Conservation (phyloP, 2,113 vertebrate genomes). For the Orientallactaga bullata region DNA sequence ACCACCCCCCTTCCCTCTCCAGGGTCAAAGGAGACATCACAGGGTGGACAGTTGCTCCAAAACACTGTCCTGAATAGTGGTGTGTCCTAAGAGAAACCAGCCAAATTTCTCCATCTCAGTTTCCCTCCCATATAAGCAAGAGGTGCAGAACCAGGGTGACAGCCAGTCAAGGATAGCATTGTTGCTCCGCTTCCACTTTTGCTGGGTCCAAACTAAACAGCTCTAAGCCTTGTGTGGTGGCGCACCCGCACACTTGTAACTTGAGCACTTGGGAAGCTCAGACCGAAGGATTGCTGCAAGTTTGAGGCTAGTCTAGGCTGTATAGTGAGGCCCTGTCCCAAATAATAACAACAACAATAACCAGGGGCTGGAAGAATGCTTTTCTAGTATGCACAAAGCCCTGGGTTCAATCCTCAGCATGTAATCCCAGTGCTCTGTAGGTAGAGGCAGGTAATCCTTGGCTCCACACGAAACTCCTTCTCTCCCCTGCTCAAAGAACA, state of each 20-base stretch:
- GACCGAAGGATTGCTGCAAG: background rate
- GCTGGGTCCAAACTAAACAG: background rate
- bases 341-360: background rate
- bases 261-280: background rate
- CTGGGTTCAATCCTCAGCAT: too few relatives aligned
- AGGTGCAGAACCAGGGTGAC: background rate
- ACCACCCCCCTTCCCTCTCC: background rate
- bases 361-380: too few relatives aligned
- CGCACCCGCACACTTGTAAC: too few relatives aligned
- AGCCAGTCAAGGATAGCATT: background rate
- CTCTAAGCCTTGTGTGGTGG: background rate
- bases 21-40: background rate
- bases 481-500: background rate
- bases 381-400: too few relatives aligned
- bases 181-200: background rate
- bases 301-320: background rate
- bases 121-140: background rate
- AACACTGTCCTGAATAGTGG: background rate
- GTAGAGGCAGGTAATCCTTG: too few relatives aligned
- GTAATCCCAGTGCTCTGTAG: too few relatives aligned
- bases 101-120: background rate
- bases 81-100: background rate
- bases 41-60: background rate
- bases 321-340: background rate
- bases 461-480: too few relatives aligned